Conservation (phyloP, 2,797 vertebrate species). For the Anabacerthia variegaticeps region DNA sequence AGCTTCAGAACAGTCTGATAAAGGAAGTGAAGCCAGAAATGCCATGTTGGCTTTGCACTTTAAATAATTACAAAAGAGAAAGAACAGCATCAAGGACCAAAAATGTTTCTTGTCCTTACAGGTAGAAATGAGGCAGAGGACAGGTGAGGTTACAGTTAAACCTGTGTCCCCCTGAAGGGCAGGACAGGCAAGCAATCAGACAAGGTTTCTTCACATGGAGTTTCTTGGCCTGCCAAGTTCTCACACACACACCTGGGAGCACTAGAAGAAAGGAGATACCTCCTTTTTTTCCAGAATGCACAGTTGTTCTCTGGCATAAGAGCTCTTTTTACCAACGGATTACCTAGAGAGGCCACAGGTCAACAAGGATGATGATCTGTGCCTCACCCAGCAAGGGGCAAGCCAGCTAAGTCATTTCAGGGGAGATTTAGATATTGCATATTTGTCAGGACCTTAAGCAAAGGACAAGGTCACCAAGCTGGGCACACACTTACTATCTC, state of each 20-base stretch:
- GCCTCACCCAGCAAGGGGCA: neutral
- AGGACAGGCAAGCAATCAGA: neutral
- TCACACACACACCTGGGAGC: neutral
- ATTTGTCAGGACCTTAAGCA: neutral
- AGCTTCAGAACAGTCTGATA: neutral
- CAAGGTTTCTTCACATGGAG: neutral
- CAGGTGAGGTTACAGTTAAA: neutral
- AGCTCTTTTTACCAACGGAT: neutral
- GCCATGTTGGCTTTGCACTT: neutral
- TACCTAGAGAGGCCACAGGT: neutral
- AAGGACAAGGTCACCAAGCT: neutral
- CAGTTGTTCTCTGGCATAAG: neutral
- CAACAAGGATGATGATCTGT: neutral
- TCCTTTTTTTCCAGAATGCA: neutral
- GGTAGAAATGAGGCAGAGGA: neutral
- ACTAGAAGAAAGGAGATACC: neutral
- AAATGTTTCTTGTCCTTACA: neutral
- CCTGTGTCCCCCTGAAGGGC: neutral
- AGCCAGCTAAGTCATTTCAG: neutral
- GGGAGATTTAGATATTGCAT: neutral
- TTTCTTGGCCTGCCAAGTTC: neutral
- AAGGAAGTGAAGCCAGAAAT: neutral
- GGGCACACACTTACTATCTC: slow-evolving; percentile 86
- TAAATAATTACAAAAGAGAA: neutral
- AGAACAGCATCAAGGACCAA: neutral